Percentiles rank a stretch among this genome's conserved stretches.
Conservation (phyloP, 2,888 invertebrate species). For the Apodemia duryi region DNA sequence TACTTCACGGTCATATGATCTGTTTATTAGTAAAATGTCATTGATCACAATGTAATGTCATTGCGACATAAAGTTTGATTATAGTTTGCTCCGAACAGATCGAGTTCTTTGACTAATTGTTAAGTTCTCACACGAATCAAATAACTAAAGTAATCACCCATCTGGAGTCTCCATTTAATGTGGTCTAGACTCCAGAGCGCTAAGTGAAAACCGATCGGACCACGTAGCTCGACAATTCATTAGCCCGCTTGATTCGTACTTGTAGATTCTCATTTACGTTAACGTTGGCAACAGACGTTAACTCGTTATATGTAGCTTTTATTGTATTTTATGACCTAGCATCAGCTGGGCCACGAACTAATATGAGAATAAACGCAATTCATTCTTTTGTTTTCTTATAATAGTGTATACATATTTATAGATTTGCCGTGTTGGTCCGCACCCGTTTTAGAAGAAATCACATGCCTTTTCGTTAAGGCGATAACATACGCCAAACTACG, state of each 20-base stretch:
- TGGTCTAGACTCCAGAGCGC: conserved; percentile 5
- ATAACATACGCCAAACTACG: no score
- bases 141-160: conserved; percentile 12
- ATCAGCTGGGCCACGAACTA: no score
- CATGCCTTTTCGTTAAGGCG: no score
- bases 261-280: conserved; percentile 15
- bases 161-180: conserved; percentile 16
- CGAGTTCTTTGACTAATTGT: not conserved
- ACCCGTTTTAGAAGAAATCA: no score
- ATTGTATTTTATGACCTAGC: not conserved
- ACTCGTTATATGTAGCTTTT: not conserved
- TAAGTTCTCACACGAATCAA: conserved; percentile 15
- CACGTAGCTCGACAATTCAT: conserved; percentile 21
- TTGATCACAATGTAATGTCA: no score
- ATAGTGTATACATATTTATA: no score
- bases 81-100: no score
- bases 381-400: no score
- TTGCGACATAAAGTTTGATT: not conserved
- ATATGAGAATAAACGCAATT: no score
- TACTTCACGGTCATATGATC: no score
- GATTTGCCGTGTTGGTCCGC: no score
- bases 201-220: conserved; percentile 19
- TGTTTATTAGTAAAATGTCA: no score
- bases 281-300: not conserved
- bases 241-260: conserved; percentile 19